Evolutionary conservation across 2,888 invertebrate genomes (phyloP).

Genomic region (Toxonevra muliebris): DNA sequence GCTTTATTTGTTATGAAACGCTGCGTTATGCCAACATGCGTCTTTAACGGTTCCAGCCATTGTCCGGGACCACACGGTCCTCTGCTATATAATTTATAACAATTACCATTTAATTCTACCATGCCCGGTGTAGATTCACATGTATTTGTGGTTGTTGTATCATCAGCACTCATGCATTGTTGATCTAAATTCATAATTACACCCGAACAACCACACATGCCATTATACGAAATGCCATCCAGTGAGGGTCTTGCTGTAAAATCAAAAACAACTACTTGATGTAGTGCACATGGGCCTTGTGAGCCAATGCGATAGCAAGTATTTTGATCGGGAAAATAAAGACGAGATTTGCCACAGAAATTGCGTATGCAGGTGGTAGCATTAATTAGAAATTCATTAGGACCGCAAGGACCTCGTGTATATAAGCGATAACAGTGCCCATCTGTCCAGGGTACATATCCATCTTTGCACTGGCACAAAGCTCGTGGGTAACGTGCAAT

Average conservation of each 20-base stretch:
- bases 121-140: slow-evolving; percentile 72
- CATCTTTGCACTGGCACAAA: slow-evolving; percentile 75
- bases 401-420: slow-evolving; percentile 80
- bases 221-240: slow-evolving; percentile 84
- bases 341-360: slow-evolving; percentile 78
- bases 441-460: slow-evolving; percentile 73
- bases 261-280: slow-evolving; percentile 83
- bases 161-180: slow-evolving; percentile 50
- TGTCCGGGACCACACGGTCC: slow-evolving; percentile 80
- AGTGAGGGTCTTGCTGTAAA: slow-evolving; percentile 79
- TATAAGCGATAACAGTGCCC: slow-evolving; percentile 80
- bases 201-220: slow-evolving; percentile 78
- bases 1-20: slow-evolving; percentile 62
- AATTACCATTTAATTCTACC: slow-evolving; percentile 74
- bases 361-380: slow-evolving; percentile 75
- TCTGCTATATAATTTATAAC: slow-evolving; percentile 79
- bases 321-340: slow-evolving; percentile 78
- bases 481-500: slow-evolving; percentile 62
- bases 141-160: slow-evolving; percentile 43
- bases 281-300: slow-evolving; percentile 77
- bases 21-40: slow-evolving; percentile 39
- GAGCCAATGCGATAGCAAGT: slow-evolving; percentile 83
- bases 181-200: slow-evolving; percentile 63
- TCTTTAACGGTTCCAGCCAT: slow-evolving; percentile 72
- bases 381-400: slow-evolving; percentile 75